These are phyloP conservation scores for Myotis planiceps DNA, from an alignment of 2,797 vertebrate genomes.

Conservation along the genomic window DNA sequence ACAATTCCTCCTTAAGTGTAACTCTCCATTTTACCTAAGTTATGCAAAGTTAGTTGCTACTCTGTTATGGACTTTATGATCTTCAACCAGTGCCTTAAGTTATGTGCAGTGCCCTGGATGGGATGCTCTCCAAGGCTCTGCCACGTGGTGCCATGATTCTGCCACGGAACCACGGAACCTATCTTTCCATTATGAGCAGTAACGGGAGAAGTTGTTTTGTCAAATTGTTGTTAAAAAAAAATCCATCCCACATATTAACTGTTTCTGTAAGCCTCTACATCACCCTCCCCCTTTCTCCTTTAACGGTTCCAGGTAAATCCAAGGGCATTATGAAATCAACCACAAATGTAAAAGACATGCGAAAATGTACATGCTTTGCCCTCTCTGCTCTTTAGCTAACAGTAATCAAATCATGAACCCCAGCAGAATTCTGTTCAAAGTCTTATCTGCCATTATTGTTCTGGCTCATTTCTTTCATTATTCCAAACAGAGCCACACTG, in stretches of 20 bases:
- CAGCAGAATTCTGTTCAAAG: neutral
- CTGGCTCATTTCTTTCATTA: constrained; percentile 22
- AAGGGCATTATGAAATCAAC: constrained; percentile 16
- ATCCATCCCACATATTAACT: neutral
- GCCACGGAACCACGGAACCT: neutral
- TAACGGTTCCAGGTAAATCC: neutral
- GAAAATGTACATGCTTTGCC: neutral
- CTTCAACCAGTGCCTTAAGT: neutral
- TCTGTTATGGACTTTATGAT: neutral
- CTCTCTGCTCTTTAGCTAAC: neutral
- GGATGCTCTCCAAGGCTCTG: neutral
- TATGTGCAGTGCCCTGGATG: neutral
- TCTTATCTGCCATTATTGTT: neutral
- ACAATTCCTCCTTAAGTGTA: neutral
- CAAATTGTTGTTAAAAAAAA: neutral
- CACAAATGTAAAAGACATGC: neutral
- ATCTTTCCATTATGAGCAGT: neutral
- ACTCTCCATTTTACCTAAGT: neutral
- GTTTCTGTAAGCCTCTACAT: neutral
- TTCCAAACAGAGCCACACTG: neutral
- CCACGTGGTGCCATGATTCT: neutral
- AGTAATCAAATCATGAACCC: neutral
- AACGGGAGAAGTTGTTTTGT: neutral
- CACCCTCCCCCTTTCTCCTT: neutral
- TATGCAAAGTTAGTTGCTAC: neutral